A percentile compares a stretch with the other conserved stretches of the same genome.
Conservation (phyloP, 2,888 invertebrate species). For the Malthinus flaveolus region DNA sequence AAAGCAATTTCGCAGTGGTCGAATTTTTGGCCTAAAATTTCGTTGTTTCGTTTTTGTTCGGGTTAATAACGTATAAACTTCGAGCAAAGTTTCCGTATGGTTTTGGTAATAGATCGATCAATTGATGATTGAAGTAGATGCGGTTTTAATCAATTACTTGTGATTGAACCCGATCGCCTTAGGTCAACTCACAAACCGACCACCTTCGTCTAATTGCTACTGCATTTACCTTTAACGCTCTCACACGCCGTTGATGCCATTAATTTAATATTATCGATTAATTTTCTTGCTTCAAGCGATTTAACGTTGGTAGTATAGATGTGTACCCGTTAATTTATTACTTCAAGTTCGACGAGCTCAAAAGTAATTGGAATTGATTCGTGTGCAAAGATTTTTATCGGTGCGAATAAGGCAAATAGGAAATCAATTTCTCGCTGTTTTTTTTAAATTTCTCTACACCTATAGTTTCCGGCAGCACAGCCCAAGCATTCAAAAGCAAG, state of each 20-base stretch:
- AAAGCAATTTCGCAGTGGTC: background rate
- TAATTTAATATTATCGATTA: slow-evolving; percentile 17
- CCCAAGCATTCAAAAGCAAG: too few species aligned
- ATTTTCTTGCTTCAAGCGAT: background rate
- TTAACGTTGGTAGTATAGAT: too few species aligned
- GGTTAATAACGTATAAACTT: background rate
- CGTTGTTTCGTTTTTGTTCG: background rate
- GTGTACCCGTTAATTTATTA: too few species aligned
- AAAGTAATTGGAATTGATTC: too few species aligned
- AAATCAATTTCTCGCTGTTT: too few species aligned
- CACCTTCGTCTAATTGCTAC: slow-evolving; percentile 26
- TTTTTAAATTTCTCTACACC: too few species aligned
- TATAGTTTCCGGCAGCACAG: too few species aligned
- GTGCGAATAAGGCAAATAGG: too few species aligned
- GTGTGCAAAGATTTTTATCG: too few species aligned
- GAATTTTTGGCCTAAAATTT: background rate
- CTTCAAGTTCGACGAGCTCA: too few species aligned
- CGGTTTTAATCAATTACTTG: slow-evolving; percentile 54
- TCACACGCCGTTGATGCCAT: slow-evolving; percentile 7
- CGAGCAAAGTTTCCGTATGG: slow-evolving; percentile 1
- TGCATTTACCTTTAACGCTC: slow-evolving; percentile 25
- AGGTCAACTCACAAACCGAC: slow-evolving; percentile 39
- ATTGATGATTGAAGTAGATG: slow-evolving; percentile 47
- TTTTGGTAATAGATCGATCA: slow-evolving; percentile 43
- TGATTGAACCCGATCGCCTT: slow-evolving; percentile 54